phyloP scores from a whole-genome alignment of 1,140 invertebrate species.

The Heliconius melpomene region DNA sequence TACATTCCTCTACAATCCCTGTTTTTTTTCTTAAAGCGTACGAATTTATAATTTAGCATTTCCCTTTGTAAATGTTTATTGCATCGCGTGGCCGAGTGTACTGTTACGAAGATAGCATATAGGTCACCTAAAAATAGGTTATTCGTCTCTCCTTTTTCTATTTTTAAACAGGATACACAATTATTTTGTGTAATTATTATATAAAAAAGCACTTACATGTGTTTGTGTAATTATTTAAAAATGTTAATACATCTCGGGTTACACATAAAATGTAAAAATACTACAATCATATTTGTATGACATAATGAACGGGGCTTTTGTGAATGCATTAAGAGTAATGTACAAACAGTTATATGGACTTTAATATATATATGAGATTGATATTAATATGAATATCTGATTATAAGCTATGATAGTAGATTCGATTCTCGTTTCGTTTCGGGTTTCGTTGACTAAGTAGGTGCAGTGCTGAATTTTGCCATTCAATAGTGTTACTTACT shows the following conservation, averaged over 20 bases:
- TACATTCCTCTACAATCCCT: not conserved
- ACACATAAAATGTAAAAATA: not conserved
- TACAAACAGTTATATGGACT: not conserved
- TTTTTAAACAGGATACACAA: conserved; percentile 23
- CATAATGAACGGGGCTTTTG: not conserved
- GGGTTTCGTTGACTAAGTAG: not conserved
- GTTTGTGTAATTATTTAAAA: not conserved
- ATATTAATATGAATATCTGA: too few species aligned
- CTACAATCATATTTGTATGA: too few species aligned
- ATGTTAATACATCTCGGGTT: not conserved
- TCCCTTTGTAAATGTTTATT: conserved; percentile 13
- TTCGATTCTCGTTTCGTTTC: not conserved
- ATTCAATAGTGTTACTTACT: too few species aligned
- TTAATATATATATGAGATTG: not conserved
- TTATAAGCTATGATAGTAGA: not conserved
- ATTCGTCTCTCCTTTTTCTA: conserved; percentile 23
- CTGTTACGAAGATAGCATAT: conserved; percentile 12
- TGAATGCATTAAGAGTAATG: not conserved
- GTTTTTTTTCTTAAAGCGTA: conserved; percentile 9
- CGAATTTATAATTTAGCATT: conserved; percentile 14
- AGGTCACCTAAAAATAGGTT: conserved; percentile 31
- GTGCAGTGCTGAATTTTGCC: too few species aligned
- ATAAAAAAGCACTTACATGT: not conserved
- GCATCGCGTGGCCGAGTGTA: conserved; percentile 14
- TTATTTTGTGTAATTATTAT: conserved; percentile 1